Percentiles rank a stretch among this genome's conserved stretches.
phyloP scores from a whole-genome alignment of 2,797 vertebrate genomes.

The Tiaroga cobitis region DNA sequence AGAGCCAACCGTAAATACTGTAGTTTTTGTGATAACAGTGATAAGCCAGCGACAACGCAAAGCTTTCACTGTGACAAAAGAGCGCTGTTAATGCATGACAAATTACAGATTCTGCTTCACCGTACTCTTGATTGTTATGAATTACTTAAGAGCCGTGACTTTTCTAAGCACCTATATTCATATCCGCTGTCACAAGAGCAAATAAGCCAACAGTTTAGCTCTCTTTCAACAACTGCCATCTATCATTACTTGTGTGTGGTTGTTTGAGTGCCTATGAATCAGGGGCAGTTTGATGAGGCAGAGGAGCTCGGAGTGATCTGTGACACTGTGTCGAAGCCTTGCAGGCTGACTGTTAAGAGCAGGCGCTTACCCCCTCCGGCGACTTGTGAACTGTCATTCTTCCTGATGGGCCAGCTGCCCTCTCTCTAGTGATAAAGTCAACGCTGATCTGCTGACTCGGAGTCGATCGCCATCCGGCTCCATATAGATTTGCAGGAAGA shows the following conservation, averaged over 20 bases:
- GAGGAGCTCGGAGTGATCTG: conserved; percentile 57
- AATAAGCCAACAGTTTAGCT: conserved; percentile 67
- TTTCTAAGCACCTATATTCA: conserved; percentile 60
- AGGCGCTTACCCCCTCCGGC: conserved; percentile 66
- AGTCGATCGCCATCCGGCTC: conserved; percentile 30
- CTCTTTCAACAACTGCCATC: conserved; percentile 63
- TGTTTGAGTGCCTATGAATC: conserved; percentile 39
- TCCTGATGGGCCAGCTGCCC: conserved; percentile 46
- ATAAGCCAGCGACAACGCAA: conserved; percentile 17
- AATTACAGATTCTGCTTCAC: conserved; percentile 38
- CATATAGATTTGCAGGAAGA: conserved; percentile 7
- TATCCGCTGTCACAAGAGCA: conserved; percentile 60
- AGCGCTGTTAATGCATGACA: conserved; percentile 40
- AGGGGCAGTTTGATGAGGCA: conserved; percentile 50
- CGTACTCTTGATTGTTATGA: conserved; percentile 45
- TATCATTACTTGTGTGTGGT: conserved; percentile 65
- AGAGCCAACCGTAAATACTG: conserved; percentile 29
- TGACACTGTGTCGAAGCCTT: conserved; percentile 69
- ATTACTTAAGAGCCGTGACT: conserved; percentile 45
- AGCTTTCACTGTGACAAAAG: conserved; percentile 41
- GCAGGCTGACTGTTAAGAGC: conserved; percentile 70
- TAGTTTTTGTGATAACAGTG: conserved; percentile 28
- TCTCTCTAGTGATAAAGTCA: conserved; percentile 45
- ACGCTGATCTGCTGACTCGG: conserved; percentile 64
- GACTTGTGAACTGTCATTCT: conserved; percentile 69